These are phyloP conservation scores for Brevimyrus niger DNA, from an alignment of 2,113 vertebrate species.

Conservation along the genomic window DNA sequence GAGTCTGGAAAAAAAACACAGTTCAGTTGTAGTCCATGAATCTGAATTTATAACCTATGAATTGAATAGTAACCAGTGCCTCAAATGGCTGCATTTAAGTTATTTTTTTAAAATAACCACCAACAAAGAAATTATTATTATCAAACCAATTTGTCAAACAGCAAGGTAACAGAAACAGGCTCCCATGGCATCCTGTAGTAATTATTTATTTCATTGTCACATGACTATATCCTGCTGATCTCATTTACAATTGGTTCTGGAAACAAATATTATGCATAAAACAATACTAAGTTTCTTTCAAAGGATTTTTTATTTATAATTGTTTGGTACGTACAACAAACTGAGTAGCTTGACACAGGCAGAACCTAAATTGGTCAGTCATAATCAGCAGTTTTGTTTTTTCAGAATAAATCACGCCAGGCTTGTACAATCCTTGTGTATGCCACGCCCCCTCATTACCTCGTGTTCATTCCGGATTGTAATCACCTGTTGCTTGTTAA, in stretches of 20 bases:
- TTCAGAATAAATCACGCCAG: not conserved
- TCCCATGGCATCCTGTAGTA: not conserved
- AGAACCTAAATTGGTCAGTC: not conserved
- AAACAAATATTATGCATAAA: not conserved
- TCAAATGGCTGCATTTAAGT: not conserved
- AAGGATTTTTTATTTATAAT: not conserved
- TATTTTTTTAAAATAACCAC: not conserved
- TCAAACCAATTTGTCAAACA: not conserved
- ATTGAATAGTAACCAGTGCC: not conserved
- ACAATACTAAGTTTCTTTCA: not conserved
- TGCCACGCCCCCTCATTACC: too few species aligned
- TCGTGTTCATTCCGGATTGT: too few species aligned
- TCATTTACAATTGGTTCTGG: not conserved
- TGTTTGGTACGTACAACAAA: not conserved
- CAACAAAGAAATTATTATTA: not conserved
- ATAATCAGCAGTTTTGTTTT: not conserved
- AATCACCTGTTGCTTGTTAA: too few species aligned
- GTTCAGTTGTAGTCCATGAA: not conserved
- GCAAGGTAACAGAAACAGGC: not conserved
- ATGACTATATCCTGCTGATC: too few species aligned
- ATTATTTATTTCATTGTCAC: too few species aligned
- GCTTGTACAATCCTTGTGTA: too few species aligned
- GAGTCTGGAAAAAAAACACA: not conserved
- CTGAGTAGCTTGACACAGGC: not conserved
- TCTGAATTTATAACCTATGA: not conserved